A percentile compares a stretch with the other conserved stretches of the same genome.
Evolutionary conservation across 2,888 invertebrate species (phyloP).

Genomic region (Hirudinaria manillensis): DNA sequence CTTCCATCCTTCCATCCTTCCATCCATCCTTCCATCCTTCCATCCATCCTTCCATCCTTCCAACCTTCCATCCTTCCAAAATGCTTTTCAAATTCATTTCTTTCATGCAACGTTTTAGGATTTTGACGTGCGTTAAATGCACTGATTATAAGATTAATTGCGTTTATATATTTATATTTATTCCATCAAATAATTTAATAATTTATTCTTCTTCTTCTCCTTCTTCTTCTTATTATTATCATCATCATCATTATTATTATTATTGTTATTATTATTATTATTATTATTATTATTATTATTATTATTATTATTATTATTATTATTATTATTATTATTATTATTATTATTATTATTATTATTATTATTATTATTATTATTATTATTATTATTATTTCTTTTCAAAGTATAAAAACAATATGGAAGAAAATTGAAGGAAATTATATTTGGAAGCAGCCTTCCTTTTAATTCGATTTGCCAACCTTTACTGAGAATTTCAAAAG

Average conservation of each 20-base stretch:
- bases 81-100: no score
- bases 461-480: not conserved
- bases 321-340: constrained; percentile 3
- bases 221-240: no score
- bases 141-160: no score
- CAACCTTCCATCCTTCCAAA: not conserved
- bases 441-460: not conserved
- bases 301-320: constrained; percentile 9
- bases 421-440: not conserved
- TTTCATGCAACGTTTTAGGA: no score
- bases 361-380: constrained; percentile 9
- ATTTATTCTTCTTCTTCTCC: no score
- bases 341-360: constrained; percentile 15
- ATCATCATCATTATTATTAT: no score
- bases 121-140: no score
- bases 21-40: not conserved
- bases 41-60: not conserved
- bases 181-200: no score
- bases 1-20: not conserved
- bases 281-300: constrained; percentile 12
- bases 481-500: no score
- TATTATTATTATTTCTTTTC: constrained; percentile 1
- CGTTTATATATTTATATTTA: no score
- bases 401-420: not conserved
- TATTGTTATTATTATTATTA: constrained; percentile 4